These are phyloP conservation scores for Ochlodes sylvanus DNA, from an alignment of 2,888 invertebrate species.

Conservation along the genomic window DNA sequence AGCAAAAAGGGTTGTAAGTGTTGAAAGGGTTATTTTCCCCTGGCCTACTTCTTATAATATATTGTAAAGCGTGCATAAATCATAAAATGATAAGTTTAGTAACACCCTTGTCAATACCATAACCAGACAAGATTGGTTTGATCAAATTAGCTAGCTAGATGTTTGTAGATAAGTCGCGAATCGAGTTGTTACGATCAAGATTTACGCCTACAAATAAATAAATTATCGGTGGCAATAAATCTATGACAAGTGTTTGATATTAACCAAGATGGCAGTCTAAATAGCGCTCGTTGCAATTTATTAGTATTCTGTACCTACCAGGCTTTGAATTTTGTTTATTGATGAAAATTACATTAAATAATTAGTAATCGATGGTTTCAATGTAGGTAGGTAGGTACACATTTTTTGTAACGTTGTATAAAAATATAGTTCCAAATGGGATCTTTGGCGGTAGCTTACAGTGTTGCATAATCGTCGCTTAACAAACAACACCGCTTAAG, in stretches of 20 bases:
- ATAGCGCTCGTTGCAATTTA: conserved; percentile 1
- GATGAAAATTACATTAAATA: too few relatives aligned
- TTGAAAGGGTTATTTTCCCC: too few relatives aligned
- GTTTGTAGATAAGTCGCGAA: not conserved
- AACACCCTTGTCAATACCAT: conserved; percentile 6
- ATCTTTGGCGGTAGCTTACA: too few relatives aligned
- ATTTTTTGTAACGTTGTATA: too few relatives aligned
- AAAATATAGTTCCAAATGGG: too few relatives aligned
- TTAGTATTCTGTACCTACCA: not conserved
- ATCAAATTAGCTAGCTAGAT: conserved; percentile 4
- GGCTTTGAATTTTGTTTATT: too few relatives aligned
- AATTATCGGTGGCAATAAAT: conserved; percentile 19
- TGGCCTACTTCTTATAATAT: too few relatives aligned
- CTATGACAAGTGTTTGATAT: conserved; percentile 15
- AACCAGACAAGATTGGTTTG: not conserved
- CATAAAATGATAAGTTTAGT: not conserved
- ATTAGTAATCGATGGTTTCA: too few relatives aligned
- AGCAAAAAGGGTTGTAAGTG: too few relatives aligned
- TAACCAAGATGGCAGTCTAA: conserved; percentile 6
- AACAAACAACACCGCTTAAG: too few relatives aligned
- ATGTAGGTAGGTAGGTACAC: too few relatives aligned
- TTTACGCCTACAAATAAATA: conserved; percentile 22
- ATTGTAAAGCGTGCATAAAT: not conserved
- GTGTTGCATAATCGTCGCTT: too few relatives aligned
- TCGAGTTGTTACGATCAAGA: conserved; percentile 9